Base-by-base conservation (phyloP, 64 coral and sea anemone species). In the Montipora capricornis region DNA sequence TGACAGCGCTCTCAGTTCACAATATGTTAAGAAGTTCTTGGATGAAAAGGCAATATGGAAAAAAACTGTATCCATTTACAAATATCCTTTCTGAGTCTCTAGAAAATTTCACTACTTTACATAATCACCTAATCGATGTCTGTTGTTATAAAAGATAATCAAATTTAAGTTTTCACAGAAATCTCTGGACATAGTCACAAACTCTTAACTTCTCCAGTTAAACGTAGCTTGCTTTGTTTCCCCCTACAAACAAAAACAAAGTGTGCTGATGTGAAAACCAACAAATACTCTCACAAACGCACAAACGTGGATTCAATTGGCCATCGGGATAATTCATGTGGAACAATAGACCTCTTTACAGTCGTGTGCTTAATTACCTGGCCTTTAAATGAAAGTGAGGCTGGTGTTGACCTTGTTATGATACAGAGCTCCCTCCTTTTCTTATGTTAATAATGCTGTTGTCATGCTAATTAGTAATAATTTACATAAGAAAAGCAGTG, bases 171-270 rank as follows among this genome's bases (percentile, higher is more conserved):
- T 16, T 64, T 16, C 10, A 64, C 13, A 64, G 14, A 16, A 64
- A 64, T 57, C 53, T 57, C 53, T 57, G 53, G 53, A 6, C 16
- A 57, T 12, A 68, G 17, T 14, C 64, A 13, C 12, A 16, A 13
- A 17, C 4, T 24, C 5, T 17, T 24, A 71, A 6, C 45, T 86
- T 45, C 49, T n/a, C 20, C 47, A 7, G 44, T 86, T 15, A 86
- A 20, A 86, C 82, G 44, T 86, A 86, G 17, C 82, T 86, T 66
- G 80, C 37, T 13, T 83, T 82, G 22, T 51, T 60, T 26, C 62
- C 82, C 7, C 82, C 82, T 86, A 59, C 47, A 86, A 73, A 13
- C 44, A 16, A 71, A 67, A 13, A 17, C 4, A 17, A 5, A 17
- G 5, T 20, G 19, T 24, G 5, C 8, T 24, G 20, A 20, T 71